phyloP scores from a whole-genome alignment of 2,797 vertebrate genomes.

The Bovichtus diacanthus region DNA sequence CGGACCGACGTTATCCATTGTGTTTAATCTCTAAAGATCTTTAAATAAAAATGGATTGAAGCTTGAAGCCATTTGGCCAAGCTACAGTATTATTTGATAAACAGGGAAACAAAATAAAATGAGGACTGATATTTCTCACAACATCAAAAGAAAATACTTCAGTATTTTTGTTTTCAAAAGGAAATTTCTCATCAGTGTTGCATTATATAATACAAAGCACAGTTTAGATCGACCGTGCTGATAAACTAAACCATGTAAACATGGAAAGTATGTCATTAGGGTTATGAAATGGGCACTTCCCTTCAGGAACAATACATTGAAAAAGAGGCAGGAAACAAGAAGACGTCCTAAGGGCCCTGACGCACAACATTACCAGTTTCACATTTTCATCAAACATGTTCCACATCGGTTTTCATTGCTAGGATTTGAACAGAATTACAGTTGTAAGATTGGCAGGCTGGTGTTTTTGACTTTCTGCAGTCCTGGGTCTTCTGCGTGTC shows the following conservation, averaged over 20 bases:
- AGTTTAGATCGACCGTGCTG: slow-evolving; percentile 36
- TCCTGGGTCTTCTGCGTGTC: background rate
- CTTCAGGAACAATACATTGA: slow-evolving; percentile 42
- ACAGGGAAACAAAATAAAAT: slow-evolving; percentile 2
- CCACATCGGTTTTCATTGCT: background rate
- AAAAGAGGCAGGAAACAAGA: slow-evolving; percentile 46
- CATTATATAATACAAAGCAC: slow-evolving; percentile 26
- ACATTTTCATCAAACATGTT: background rate
- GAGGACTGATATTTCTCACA: background rate
- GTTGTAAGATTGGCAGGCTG: background rate
- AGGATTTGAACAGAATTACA: background rate
- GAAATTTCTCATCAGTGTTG: slow-evolving; percentile 24
- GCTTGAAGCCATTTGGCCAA: slow-evolving; percentile 1
- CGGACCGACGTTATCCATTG: background rate
- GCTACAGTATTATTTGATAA: slow-evolving; percentile 1
- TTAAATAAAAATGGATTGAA: slow-evolving; percentile 4
- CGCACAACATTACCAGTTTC: background rate
- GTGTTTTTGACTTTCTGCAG: background rate
- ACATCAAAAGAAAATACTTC: background rate
- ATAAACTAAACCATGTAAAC: slow-evolving; percentile 39
- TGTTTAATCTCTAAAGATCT: slow-evolving; percentile 10
- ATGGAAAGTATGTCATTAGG: slow-evolving; percentile 27
- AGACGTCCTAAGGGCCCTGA: slow-evolving; percentile 8
- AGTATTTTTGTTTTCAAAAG: slow-evolving; percentile 25
- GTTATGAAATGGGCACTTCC: slow-evolving; percentile 36